A percentile compares a stretch with the other conserved stretches of the same genome.
These are phyloP conservation scores for Riparia riparia DNA, from an alignment of 2,113 vertebrate genomes.

Conservation along the genomic window DNA sequence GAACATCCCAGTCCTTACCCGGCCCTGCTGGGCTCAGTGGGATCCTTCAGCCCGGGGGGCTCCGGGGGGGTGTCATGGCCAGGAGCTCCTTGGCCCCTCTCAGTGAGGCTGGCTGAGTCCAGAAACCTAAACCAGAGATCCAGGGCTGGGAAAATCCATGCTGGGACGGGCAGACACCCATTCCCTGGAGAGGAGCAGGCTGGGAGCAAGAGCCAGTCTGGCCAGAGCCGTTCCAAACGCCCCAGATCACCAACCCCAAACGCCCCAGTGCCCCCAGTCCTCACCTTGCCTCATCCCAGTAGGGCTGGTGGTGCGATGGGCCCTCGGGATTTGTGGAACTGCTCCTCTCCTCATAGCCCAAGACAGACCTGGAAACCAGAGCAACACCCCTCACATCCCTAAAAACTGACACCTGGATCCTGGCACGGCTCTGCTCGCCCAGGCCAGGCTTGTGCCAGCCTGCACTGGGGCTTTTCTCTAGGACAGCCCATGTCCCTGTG, in stretches of 20 bases:
- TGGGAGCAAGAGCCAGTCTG: background rate
- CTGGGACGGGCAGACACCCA: background rate
- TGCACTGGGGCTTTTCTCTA: background rate
- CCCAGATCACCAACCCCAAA: background rate
- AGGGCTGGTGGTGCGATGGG: background rate
- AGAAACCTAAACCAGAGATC: background rate
- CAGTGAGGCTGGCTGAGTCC: background rate
- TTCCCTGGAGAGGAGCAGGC: background rate
- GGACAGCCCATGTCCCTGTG: background rate
- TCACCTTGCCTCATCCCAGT: background rate
- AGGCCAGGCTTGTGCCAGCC: background rate
- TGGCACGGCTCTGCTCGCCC: background rate
- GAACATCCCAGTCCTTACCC: background rate
- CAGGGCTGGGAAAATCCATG: background rate
- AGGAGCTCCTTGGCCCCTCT: background rate
- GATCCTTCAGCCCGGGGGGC: background rate
- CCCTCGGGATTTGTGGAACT: accelerated
- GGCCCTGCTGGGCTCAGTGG: background rate
- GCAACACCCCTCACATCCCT: background rate
- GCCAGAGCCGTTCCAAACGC: background rate
- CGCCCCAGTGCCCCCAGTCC: background rate
- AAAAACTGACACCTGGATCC: background rate
- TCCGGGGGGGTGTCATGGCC: background rate
- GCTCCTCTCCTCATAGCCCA: background rate
- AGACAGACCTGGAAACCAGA: background rate